Conservation (phyloP, 2,113 vertebrate species). For the Gymnobelideus leadbeateri region DNA sequence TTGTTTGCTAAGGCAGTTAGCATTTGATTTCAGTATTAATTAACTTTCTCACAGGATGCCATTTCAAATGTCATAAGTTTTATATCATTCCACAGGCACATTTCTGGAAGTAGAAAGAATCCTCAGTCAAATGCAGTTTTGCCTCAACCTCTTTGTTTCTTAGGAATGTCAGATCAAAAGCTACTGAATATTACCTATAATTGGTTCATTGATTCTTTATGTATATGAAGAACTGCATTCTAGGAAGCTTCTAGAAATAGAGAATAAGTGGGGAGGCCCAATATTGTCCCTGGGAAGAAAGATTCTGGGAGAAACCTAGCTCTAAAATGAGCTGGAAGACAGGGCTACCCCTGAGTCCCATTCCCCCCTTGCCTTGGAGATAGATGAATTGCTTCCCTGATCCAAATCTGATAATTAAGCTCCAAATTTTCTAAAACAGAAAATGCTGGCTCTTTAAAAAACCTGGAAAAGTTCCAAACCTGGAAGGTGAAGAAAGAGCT, state of each 20-base stretch:
- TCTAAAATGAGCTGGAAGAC: not conserved
- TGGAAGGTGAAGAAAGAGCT: not conserved
- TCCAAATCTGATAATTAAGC: not conserved
- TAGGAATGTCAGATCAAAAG: not conserved
- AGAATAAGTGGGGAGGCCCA: not conserved
- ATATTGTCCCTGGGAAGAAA: not conserved
- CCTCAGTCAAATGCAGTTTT: constrained; percentile 36
- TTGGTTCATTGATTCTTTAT: not conserved
- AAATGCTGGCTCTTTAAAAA: not conserved
- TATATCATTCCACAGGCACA: not conserved
- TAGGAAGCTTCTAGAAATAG: not conserved
- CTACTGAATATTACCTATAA: not conserved
- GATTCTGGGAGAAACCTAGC: not conserved
- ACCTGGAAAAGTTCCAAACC: not conserved
- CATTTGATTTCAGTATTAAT: constrained; percentile 13
- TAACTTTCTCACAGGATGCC: constrained; percentile 27
- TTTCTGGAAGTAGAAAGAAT: constrained; percentile 33
- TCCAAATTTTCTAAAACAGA: not conserved
- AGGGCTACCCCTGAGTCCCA: not conserved
- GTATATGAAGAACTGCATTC: not conserved
- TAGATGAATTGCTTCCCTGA: not conserved
- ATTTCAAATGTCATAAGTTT: not conserved
- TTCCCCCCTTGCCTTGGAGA: not conserved
- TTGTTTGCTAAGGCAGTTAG: not conserved
- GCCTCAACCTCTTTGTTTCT: constrained; percentile 9